A percentile compares a stretch with the other conserved stretches of the same genome.
Evolutionary conservation across 2,888 invertebrate genomes (phyloP).

Genomic region (Pandemis heparana): DNA sequence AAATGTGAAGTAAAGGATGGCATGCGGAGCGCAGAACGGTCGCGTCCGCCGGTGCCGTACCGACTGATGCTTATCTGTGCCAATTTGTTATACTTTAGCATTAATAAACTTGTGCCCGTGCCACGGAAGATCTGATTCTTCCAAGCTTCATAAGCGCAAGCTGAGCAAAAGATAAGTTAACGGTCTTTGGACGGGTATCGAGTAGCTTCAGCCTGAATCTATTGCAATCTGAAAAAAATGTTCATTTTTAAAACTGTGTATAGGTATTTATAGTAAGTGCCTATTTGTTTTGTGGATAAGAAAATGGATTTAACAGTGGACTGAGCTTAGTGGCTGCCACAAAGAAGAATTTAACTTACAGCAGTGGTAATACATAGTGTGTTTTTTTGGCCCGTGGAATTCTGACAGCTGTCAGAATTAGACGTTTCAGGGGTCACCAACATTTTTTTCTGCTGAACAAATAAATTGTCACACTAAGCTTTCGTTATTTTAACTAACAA

Average conservation of each 20-base stretch:
- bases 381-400: no score
- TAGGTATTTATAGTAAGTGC: no score
- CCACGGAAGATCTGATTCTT: constrained; percentile 18
- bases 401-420: no score
- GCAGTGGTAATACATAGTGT: not conserved
- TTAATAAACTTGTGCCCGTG: constrained; percentile 51
- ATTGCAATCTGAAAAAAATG: not conserved
- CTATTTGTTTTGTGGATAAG: no score
- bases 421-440: no score
- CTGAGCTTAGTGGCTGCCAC: not conserved
- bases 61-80: constrained; percentile 51
- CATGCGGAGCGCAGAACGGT: constrained; percentile 28
- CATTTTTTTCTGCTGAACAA: no score
- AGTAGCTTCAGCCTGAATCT: not conserved
- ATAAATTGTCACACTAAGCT: no score
- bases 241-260: no score
- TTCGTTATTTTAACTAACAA: no score
- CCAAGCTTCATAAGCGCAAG: not conserved
- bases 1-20: constrained; percentile 13
- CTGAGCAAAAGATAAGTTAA: not conserved
- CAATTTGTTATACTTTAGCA: constrained; percentile 59
- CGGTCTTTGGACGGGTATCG: not conserved
- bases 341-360: no score
- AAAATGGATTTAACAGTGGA: not conserved
- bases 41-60: constrained; percentile 55